Base-by-base conservation (phyloP, 92 coral and sea anemone species). In the Anthopleura xanthogrammica region DNA sequence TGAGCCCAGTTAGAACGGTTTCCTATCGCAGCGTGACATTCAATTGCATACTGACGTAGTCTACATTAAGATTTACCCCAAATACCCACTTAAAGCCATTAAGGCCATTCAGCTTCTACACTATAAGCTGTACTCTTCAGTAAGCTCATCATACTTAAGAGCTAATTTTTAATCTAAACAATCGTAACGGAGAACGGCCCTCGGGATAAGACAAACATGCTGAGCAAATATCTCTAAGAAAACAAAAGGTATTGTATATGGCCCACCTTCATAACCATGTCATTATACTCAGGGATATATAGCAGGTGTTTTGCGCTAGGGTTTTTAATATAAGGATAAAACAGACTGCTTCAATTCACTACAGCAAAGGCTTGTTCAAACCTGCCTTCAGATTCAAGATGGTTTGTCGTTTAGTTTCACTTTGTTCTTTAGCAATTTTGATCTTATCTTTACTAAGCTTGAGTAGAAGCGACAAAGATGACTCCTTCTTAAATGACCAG, bases 91-190 rank as follows among this genome's bases (percentile, higher is more conserved):
- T 68, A 68, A 68, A 36, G 5, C 74, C 74, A 68, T 68, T 68
- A 68, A 68, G 36, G 7, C 42, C 74, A 68, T 68, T 62, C 70
- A 22, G 10, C 24, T 19, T 19, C 29, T 62, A 19, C 10, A 19
- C 23, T 68, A 68, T 24, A 10, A 68, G 74, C 74, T 23, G 5
- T 24, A 13, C 74, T 23, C 74, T 68, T 36, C 17, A 10, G 16
- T n/a, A 68, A 68, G 41, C 24, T 68, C 10, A 68, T 24, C 16
- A 68, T 68, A 68, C 41, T 68, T 36, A 29, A 68, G 43, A 68
- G 74, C 74, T 68, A 68, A 68, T 68, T 68, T 68, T 68, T 68
- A 68, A 68, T 68, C 74, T 68, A 68, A 68, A 68, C 74, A 68
- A 68, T 68, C 19, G 40, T 22, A 68, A 68, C 74, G 74, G 17